phyloP scores from a whole-genome alignment of 2,113 vertebrate species.

The Rhea americana region DNA sequence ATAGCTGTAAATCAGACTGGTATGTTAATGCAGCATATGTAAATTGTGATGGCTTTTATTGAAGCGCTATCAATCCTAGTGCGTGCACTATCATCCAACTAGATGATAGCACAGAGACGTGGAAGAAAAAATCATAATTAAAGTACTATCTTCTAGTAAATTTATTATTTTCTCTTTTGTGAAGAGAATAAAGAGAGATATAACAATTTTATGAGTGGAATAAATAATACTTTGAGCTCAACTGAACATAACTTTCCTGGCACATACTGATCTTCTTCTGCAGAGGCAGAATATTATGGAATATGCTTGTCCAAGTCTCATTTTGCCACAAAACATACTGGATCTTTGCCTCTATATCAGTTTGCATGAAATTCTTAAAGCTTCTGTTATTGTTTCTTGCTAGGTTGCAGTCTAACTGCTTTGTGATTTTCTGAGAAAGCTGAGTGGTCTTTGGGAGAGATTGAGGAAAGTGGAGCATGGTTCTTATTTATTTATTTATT shows the following conservation, averaged over 20 bases:
- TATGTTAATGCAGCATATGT: neutral
- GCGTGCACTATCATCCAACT: neutral
- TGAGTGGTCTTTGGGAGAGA: neutral
- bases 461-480: neutral
- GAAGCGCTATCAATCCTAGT: neutral
- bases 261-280: neutral
- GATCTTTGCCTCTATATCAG: neutral
- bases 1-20: neutral
- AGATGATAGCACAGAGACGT: neutral
- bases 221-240: neutral
- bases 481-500: no score
- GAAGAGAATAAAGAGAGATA: neutral
- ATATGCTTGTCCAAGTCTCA: neutral
- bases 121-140: neutral
- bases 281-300: neutral
- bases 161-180: neutral
- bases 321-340: rapidly evolving
- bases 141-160: neutral
- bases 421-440: neutral
- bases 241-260: neutral
- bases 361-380: neutral
- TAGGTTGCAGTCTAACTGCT: neutral
- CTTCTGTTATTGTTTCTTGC: neutral
- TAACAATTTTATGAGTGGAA: neutral
- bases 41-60: neutral